Conservation (phyloP, 1,140 invertebrate genomes). For the Brachionus manjavacas region DNA sequence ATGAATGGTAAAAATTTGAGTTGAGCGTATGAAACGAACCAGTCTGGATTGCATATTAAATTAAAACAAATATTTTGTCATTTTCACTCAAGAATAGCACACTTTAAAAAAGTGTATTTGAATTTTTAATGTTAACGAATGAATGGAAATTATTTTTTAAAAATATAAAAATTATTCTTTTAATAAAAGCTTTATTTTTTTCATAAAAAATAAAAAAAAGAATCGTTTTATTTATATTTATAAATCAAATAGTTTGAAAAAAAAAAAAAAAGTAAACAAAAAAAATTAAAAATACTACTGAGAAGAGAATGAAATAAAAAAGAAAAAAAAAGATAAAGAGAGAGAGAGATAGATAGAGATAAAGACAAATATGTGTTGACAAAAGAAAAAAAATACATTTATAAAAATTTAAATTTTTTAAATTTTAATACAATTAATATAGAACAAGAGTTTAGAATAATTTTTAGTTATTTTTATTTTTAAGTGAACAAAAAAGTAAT, state of each 20-base stretch:
- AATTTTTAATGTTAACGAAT: no score
- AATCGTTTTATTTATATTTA: conserved; percentile 17
- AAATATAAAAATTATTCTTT: neutral
- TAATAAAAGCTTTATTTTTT: conserved; percentile 36
- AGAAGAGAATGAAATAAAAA: neutral
- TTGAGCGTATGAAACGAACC: no score
- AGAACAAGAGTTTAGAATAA: conserved; percentile 18
- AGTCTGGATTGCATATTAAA: no score
- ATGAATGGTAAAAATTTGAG: no score
- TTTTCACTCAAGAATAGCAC: no score
- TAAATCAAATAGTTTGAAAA: conserved; percentile 13
- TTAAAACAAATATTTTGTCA: no score
- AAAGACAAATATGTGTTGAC: neutral
- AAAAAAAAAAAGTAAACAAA: conserved; percentile 2
- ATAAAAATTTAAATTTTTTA: conserved; percentile 38
- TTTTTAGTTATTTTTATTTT: neutral
- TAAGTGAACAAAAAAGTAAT: no score
- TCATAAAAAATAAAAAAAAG: conserved; percentile 36
- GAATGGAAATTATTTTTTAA: no score
- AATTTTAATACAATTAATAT: conserved; percentile 38
- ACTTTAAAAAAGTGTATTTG: no score
- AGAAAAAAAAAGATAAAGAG: neutral
- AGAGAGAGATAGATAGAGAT: no score
- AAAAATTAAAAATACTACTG: conserved; percentile 31
- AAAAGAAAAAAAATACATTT: conserved; percentile 37